A percentile compares a stretch with the other conserved stretches of the same genome.
Conservation (phyloP, 2,113 vertebrate genomes). For the Bos taurus region ARS-UCD2.0 NC_037349.1:46097001-46097500, state of each 20-base stretch:
- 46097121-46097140: conserved; percentile 25
- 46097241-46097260: conserved; percentile 30
- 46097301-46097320: neutral
- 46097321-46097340: neutral
- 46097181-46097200: conserved; percentile 58
- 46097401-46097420: conserved; percentile 78
- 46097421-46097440: conserved; percentile 70
- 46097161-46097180: conserved; percentile 57
- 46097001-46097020: neutral
- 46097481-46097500: conserved; percentile 79
- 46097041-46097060: neutral
- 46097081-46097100: neutral
- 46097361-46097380: conserved; percentile 42
- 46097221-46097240: neutral
- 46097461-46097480: conserved; percentile 71
- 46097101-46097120: neutral
- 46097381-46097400: conserved; percentile 74
- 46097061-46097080: neutral
- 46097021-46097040: conserved; percentile 19
- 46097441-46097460: conserved; percentile 74
- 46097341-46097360: conserved; percentile 41
- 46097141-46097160: conserved; percentile 55
- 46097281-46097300: conserved; percentile 51
- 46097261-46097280: conserved; percentile 19
- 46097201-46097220: conserved; percentile 18